Evolutionary conservation across 2,797 vertebrate genomes (phyloP).

Genomic region (Paramormyrops hopkinsi): DNA sequence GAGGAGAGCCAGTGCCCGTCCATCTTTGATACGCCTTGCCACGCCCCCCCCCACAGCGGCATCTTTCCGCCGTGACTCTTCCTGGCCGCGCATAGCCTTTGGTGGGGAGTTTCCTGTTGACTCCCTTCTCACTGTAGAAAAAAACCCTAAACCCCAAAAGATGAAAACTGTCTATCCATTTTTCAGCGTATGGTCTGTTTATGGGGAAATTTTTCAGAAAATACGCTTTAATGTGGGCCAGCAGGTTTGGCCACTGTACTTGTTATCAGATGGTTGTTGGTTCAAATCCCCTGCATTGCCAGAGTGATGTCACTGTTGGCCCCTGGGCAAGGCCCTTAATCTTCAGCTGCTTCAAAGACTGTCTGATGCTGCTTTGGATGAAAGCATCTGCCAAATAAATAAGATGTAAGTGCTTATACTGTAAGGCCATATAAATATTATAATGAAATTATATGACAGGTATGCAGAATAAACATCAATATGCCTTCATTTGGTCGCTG

Average conservation of each 20-base stretch:
- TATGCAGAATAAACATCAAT: background rate
- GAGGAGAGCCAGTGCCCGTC: constrained; percentile 55
- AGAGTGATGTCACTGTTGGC: background rate
- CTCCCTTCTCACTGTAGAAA: background rate
- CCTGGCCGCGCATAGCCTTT: background rate
- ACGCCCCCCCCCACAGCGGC: constrained; percentile 28
- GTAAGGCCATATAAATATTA: background rate
- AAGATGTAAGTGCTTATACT: background rate
- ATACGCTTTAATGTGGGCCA: background rate
- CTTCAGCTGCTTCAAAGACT: background rate
- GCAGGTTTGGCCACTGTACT: background rate
- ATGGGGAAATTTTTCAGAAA: background rate
- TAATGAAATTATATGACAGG: background rate
- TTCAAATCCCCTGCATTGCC: background rate
- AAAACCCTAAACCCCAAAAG: background rate
- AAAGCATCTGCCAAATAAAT: background rate
- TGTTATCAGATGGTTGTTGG: background rate
- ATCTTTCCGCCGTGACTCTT: background rate
- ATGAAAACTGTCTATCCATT: background rate
- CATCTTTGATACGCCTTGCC: constrained; percentile 37
- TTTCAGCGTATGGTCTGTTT: background rate
- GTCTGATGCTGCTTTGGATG: background rate
- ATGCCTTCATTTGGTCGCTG: background rate
- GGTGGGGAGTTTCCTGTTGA: background rate
- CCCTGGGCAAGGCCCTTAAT: background rate